Base-by-base conservation (phyloP, 2,888 invertebrate species). In the Mythimna albipuncta region DNA sequence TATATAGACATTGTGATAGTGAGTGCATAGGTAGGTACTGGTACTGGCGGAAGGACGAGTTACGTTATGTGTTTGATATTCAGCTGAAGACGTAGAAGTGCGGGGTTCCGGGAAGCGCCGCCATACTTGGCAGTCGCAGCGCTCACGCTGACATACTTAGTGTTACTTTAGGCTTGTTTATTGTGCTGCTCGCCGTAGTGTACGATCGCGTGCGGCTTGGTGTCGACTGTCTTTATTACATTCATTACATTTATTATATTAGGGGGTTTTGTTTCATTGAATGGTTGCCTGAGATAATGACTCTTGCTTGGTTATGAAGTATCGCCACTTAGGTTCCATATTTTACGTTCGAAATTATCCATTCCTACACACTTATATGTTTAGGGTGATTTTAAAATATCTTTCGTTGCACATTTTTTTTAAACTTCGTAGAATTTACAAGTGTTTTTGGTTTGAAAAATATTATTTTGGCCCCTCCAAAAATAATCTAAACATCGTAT, bases 31-130 rank as follows among this genome's bases (percentile, higher is more conserved):
- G 61, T 41, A 13, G 61, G 21, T 41, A 72, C 75, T 85, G 88
- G 84, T 41, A 72, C 75, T 85, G 88, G 84, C 90, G 90, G 92
- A 93, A 94, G 93, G 91, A 91, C 91, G 88, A 85, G 87, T 88
- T 87, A 89, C 90, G 91, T 90, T 90, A 91, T 88, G 85, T 89
- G 89, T 85, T 94, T 94, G 88, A 89, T 94, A 95, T 95, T 94
- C 94, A 84, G 87, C 84, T 82, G 86, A 84, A 87, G 87, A 87
- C 83, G 88, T 81, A 79, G 85, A 85, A 85, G 87, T 89, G 89
- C 84, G 88, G 86, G 87, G 90, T 94, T 95, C 94, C 91, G 88
- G 91, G 94, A 94, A 94, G 90, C 74, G 86, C 87, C 82, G 85
- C 91, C 91, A 77, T 91, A 90, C 86, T 87, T 85, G 88, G 87